Evolutionary conservation across 2,888 invertebrate species (phyloP).

Genomic region (Micropterix aruncella): DNA sequence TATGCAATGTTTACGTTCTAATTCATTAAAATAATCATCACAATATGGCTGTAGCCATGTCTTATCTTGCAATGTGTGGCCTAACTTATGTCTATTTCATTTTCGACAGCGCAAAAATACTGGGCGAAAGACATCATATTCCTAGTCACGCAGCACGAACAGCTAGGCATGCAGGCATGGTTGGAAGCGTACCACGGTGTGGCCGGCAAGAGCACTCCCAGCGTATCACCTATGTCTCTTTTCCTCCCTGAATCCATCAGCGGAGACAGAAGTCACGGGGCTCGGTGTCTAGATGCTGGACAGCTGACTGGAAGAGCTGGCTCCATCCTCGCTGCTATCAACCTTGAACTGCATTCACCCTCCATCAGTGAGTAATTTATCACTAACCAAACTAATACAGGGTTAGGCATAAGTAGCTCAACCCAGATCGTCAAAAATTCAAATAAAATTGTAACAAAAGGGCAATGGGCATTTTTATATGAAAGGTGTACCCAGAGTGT

Average conservation of each 20-base stretch:
- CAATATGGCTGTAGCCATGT: no score
- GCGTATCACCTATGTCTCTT: constrained; percentile 21
- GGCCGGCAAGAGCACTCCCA: constrained; percentile 22
- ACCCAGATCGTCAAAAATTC: no score
- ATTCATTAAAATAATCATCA: no score
- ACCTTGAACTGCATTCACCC: constrained; percentile 73
- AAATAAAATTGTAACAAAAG: no score
- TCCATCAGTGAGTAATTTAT: no score
- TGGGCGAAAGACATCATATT: constrained; percentile 99
- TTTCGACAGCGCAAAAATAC: constrained; percentile 81
- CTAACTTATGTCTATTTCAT: no score
- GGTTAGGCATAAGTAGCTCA: no score
- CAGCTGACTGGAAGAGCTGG: constrained; percentile 68
- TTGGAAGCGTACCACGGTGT: constrained; percentile 85
- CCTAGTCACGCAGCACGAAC: constrained; percentile 87
- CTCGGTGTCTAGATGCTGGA: constrained; percentile 46
- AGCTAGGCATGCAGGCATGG: constrained; percentile 94
- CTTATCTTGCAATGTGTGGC: no score
- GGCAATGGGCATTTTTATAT: no score
- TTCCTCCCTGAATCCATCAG: neutral
- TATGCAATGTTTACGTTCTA: no score
- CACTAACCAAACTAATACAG: no score
- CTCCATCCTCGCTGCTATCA: constrained; percentile 86
- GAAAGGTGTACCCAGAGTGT: no score
- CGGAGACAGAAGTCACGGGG: neutral